Conservation (phyloP, 1,140 invertebrate species). For the Nephila pilipes region DNA sequence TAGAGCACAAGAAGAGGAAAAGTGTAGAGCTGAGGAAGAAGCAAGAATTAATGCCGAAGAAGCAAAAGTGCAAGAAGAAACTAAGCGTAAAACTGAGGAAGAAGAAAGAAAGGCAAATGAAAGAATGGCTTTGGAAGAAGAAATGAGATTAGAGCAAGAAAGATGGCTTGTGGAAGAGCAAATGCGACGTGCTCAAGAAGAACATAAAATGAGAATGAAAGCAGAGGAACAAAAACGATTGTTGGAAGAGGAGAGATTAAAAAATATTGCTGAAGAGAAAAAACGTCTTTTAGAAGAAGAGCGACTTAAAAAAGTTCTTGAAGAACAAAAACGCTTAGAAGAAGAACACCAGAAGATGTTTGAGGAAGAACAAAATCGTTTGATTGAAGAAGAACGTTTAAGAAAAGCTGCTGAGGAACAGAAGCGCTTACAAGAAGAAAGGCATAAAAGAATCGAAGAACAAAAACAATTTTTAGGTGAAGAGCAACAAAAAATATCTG, state of each 20-base stretch:
- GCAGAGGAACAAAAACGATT: slow-evolving; percentile 51
- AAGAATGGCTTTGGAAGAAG: slow-evolving; percentile 45
- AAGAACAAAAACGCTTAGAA: background rate
- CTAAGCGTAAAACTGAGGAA: background rate
- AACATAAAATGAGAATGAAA: slow-evolving; percentile 53
- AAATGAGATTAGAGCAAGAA: slow-evolving; percentile 66
- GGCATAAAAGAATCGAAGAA: background rate
- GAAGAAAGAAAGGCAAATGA: slow-evolving; percentile 10
- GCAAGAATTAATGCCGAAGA: background rate
- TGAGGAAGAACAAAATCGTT: background rate
- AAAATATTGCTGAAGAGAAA: background rate
- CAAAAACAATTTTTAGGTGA: background rate
- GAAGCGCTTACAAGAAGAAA: slow-evolving; percentile 37
- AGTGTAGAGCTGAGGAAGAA: background rate
- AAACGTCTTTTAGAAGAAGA: slow-evolving; percentile 18
- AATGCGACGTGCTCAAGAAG: slow-evolving; percentile 45
- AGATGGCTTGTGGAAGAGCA: slow-evolving; percentile 56
- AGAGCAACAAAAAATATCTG: slow-evolving; percentile 9
- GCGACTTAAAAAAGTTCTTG: background rate
- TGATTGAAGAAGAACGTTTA: background rate
- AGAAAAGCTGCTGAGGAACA: slow-evolving; percentile 35
- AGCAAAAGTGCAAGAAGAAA: background rate
- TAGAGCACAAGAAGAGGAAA: slow-evolving; percentile 17
- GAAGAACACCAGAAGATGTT: background rate
- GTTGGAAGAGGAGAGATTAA: slow-evolving; percentile 2